A percentile compares a stretch with the other conserved stretches of the same genome.
Conservation (phyloP, 2,113 vertebrate species). For the Vidua macroura region DNA sequence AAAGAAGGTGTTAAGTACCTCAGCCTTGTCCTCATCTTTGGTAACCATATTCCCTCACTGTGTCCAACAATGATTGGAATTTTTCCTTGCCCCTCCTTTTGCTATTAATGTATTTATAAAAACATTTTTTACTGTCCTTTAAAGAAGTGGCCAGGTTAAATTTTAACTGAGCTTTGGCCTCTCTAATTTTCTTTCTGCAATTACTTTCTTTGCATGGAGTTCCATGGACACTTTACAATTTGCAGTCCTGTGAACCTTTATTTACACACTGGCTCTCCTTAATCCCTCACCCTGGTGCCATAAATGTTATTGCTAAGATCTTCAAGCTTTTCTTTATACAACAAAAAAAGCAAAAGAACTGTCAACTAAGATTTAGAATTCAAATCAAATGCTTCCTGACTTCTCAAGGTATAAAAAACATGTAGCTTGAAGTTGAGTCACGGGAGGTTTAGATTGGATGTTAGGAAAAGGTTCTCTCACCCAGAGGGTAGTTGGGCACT, state of each 20-base stretch:
- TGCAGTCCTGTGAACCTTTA: neutral
- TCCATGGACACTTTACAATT: neutral
- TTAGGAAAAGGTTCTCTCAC: neutral
- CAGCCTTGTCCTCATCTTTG: neutral
- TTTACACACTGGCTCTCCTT: neutral
- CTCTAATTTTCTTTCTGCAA: neutral
- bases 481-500: neutral
- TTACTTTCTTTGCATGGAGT: neutral
- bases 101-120: neutral
- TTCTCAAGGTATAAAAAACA: neutral
- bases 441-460: neutral
- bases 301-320: neutral
- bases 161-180: neutral
- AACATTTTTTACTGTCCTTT: neutral
- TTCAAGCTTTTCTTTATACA: neutral
- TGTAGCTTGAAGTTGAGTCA: neutral
- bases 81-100: neutral
- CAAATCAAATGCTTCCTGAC: neutral
- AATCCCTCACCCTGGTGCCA: neutral
- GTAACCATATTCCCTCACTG: neutral
- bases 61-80: neutral
- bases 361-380: neutral
- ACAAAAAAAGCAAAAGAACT: neutral
- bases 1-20: neutral
- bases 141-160: neutral